These are phyloP conservation scores for Stratiomys singularior DNA, from an alignment of 2,888 invertebrate genomes.

Conservation along the genomic window DNA sequence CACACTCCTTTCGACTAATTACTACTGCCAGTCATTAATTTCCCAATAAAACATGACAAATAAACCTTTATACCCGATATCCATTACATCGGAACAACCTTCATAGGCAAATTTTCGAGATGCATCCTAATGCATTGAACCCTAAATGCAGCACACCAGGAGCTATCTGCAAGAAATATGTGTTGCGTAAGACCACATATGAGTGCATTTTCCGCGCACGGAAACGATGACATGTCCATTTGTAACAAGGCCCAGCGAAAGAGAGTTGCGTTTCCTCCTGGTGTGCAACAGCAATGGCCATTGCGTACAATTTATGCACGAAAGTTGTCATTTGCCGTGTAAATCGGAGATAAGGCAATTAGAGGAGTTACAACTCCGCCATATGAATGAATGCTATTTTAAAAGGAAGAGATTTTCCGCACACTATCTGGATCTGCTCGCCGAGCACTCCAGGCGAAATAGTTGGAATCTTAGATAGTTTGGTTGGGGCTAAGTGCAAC, in stretches of 20 bases:
- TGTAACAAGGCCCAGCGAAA: slow-evolving; percentile 13
- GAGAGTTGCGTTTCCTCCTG: slow-evolving; percentile 35
- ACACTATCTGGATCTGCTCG: slow-evolving; percentile 29
- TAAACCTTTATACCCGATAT: background rate
- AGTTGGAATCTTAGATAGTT: slow-evolving; percentile 31
- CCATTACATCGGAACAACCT: background rate
- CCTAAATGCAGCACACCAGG: background rate
- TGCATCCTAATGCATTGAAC: slow-evolving; percentile 31
- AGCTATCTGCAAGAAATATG: background rate
- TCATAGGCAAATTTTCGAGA: slow-evolving; percentile 1
- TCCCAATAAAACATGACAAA: background rate
- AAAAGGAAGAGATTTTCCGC: slow-evolving; percentile 42
- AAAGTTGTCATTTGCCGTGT: slow-evolving; percentile 45
- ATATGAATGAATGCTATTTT: slow-evolving; percentile 25
- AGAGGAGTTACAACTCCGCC: slow-evolving; percentile 28
- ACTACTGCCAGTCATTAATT: background rate
- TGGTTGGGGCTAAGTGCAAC: background rate
- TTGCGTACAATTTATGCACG: slow-evolving; percentile 44
- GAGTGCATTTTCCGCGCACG: slow-evolving; percentile 3
- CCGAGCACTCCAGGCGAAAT: slow-evolving; percentile 28
- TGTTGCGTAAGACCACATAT: slow-evolving; percentile 40
- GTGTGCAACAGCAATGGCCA: slow-evolving; percentile 4
- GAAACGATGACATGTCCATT: slow-evolving; percentile 38
- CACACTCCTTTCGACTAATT: background rate
- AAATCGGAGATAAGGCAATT: slow-evolving; percentile 43